Base-by-base conservation (phyloP, 2,888 invertebrate species). In the Drosophila robusta region DNA sequence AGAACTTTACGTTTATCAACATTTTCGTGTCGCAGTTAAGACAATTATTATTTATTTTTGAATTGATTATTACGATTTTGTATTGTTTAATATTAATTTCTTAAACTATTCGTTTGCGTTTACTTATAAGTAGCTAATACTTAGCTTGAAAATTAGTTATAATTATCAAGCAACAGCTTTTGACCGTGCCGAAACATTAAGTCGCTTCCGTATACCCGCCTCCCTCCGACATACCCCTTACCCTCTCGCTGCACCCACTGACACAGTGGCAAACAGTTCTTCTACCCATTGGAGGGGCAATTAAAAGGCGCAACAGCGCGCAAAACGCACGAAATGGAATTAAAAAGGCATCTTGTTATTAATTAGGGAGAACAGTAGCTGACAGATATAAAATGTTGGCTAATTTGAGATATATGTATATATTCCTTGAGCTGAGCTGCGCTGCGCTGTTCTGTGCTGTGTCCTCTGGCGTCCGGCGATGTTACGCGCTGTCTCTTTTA, bases 361-460 rank as follows among this genome's bases (percentile, higher is more conserved):
- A 90, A 90, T 90, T 90, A 90, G 91, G 90, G 84, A 90, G 91
- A 90, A 90, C 90, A 91, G 90, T 91, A 90, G 90, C 91, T 91
- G 91, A 90, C 90, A 90, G 91, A 89, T 90, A 89, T 87, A 90
- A 90, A 91, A 90, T 90, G 90, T 90, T 90, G 81, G 91, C 90
- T 90, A 90, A 90, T 90, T 90, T 90, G 90, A 75, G 83, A 88
- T 90, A 90, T 89, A 87, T 80, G 64, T 74, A 56, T 67, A 63
- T 65, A 77, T 69, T 51, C 56, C 44, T 63, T 46, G 50, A 22
- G 55, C 55, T 61, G 63, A 42, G 51, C 47, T 46, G 47, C 9
- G 46, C n/a, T 47, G 36, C 36, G 8, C 29, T 29, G 9, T 29
- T 8, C 36, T 65, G 29, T 16, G 55, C 54, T 55, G 62, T 42